phyloP scores from a whole-genome alignment of 2,888 invertebrate species.

The Eupelmus urozonus region DNA sequence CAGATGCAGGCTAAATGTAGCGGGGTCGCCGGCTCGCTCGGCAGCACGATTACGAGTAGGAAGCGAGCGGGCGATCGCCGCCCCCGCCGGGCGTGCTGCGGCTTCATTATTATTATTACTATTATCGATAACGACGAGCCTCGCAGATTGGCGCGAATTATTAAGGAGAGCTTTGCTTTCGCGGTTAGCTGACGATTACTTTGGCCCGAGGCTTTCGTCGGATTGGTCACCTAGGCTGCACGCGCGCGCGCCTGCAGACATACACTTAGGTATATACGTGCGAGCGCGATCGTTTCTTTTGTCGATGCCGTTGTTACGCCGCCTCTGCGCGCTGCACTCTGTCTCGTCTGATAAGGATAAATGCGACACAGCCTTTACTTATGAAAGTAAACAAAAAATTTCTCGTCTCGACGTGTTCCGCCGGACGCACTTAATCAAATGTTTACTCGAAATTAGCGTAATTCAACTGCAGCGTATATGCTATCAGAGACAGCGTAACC shows the following conservation, averaged over 20 bases:
- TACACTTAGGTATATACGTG: no score
- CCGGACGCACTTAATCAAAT: background rate
- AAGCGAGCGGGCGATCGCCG: background rate
- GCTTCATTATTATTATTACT: no score
- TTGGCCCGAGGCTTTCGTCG: background rate
- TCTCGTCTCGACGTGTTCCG: conserved; percentile 17
- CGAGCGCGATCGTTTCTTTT: no score
- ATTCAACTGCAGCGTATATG: background rate
- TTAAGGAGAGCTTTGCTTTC: background rate
- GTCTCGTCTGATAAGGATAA: background rate
- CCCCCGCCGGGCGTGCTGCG: no score
- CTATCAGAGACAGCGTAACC: background rate
- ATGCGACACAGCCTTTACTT: conserved; percentile 36
- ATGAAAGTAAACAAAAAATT: conserved; percentile 33
- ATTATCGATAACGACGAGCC: no score
- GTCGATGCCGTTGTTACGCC: background rate
- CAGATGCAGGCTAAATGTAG: background rate
- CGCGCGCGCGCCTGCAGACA: background rate
- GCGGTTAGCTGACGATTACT: conserved; percentile 2
- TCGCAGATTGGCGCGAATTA: background rate
- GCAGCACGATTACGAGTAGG: background rate
- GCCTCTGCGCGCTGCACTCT: background rate
- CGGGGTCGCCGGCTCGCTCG: no score
- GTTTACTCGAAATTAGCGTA: conserved; percentile 16
- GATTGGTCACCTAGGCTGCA: background rate